Conservation (phyloP, 2,888 invertebrate species). For the Hemaris fuciformis region DNA sequence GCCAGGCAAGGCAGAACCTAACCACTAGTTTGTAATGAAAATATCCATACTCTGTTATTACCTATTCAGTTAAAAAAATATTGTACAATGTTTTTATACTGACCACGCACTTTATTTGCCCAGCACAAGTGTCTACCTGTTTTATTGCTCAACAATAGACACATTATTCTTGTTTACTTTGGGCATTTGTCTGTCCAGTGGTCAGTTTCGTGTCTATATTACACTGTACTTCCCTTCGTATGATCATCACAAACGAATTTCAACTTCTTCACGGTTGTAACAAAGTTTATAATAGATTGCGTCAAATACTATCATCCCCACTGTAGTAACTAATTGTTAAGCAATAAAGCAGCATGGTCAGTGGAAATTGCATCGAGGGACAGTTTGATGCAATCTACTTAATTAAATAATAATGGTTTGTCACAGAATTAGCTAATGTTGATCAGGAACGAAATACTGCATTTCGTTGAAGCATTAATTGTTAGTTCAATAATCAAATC, state of each 20-base stretch:
- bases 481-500: no score
- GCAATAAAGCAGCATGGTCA: slow-evolving; percentile 72
- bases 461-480: neutral
- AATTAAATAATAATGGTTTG: slow-evolving; percentile 52
- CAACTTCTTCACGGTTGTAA: slow-evolving; percentile 28
- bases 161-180: slow-evolving; percentile 47
- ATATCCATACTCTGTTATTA: no score
- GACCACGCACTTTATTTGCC: slow-evolving; percentile 1
- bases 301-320: slow-evolving; percentile 28
- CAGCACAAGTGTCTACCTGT: slow-evolving; percentile 7
- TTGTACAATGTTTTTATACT: neutral
- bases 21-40: no score
- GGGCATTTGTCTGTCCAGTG: slow-evolving; percentile 49
- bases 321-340: slow-evolving; percentile 53
- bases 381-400: slow-evolving; percentile 47
- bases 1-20: no score
- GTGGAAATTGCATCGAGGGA: slow-evolving; percentile 33
- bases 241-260: slow-evolving; percentile 19
- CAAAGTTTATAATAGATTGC: slow-evolving; percentile 24
- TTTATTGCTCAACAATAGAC: slow-evolving; percentile 23
- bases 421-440: slow-evolving; percentile 25
- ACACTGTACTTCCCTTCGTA: neutral
- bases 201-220: slow-evolving; percentile 50
- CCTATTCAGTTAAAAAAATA: neutral
- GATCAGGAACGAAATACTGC: slow-evolving; percentile 13